Evolutionary conservation across 2,888 invertebrate species (phyloP), one percentile per base, ranked within the genome.

Genomic region (Geotrupes spiniger): DNA sequence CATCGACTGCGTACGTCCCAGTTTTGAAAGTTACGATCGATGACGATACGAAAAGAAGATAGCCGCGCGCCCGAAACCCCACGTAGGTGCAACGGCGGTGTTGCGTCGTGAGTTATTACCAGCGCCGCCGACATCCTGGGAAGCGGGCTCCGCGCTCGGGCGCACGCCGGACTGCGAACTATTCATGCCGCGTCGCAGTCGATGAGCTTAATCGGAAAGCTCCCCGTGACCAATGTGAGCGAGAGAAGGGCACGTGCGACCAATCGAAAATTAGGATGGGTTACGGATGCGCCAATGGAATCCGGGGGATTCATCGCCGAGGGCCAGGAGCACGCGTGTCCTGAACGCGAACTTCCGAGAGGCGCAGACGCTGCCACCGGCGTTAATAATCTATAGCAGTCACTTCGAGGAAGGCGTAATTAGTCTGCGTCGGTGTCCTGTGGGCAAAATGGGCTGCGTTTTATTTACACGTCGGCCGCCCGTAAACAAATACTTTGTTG

Each of bases 181-280:
- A 57, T 43, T n/a, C 14, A 43, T 52, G 51, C 16, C 41, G 47
- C 25, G 42, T 37, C 29, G 41, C 38, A 37, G 41, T 48, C 47
- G 56, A 50, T 49, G 56, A 56, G 59, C 56, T 57, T 57, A 52
- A 46, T 48, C 50, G 36, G 53, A 55, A 58, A 58, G 56, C 53
- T 48, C 49, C 37, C 36, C 40, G 47, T 52, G 46, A 50, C 60
- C 62, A 61, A 62, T 61, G 54, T 49, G 39, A 51, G 53, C 39
- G 36, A 43, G 61, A 54, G 53, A 53, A 57, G 60, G 60, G 63
- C 69, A 67, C 68, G 66, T 58, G 68, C 68, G 57, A 50, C 70
- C 68, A 70, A 70, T 70, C 58, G 56, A 52, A 49, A 52, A 49
- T 45, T 47, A 47, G 57, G 59, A 58, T 57, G 58, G 46, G 49